Conservation (phyloP, 2,113 vertebrate genomes). For the Petrocephalus zakoni region DNA sequence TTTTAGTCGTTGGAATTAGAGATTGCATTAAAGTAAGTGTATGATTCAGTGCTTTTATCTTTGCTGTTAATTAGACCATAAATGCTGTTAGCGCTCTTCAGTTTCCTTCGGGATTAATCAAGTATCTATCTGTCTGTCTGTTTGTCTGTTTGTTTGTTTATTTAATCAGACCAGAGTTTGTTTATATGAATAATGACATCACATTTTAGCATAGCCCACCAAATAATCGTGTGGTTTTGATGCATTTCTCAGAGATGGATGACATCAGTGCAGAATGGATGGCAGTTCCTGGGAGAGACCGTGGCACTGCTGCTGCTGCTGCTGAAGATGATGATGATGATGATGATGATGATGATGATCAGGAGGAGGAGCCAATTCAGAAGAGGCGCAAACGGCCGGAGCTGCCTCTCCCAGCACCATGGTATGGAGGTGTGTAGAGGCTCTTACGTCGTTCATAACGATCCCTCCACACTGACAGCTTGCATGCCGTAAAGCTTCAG, state of each 20-base stretch:
- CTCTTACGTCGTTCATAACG: neutral
- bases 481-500: neutral
- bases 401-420: neutral
- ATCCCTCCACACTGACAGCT: neutral
- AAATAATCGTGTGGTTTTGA: neutral
- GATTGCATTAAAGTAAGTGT: neutral
- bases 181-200: neutral
- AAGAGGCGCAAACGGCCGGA: neutral
- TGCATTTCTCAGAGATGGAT: neutral
- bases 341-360: neutral
- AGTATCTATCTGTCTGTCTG: too few relatives aligned
- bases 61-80: neutral
- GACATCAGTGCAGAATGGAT: conserved; percentile 37
- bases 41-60: neutral
- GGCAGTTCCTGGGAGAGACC: conserved; percentile 34
- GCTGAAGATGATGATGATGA: conserved; percentile 2
- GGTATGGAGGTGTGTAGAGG: conserved; percentile 28
- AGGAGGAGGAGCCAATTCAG: neutral
- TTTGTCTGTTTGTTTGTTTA: too few relatives aligned
- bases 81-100: neutral
- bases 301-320: neutral
- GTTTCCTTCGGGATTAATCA: too few relatives aligned
- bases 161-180: neutral
- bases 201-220: neutral
- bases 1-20: neutral